Conservation (phyloP, 37 sponge, comb jelly and placozoan genomes). For the Petrosia ficiformis region DNA sequence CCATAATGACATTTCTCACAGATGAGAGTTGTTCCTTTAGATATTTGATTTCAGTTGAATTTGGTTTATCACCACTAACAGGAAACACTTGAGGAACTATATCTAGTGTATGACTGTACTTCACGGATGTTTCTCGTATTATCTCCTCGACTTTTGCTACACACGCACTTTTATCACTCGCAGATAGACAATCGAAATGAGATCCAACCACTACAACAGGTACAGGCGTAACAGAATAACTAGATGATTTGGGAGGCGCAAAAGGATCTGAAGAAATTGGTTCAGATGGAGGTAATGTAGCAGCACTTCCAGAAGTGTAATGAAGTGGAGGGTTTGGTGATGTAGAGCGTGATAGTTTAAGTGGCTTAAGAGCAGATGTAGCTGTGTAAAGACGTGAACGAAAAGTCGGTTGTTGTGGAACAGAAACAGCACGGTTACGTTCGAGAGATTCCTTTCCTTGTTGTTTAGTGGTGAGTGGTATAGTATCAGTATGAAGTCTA, state of each 20-base stretch:
- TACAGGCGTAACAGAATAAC: conserved; percentile 17
- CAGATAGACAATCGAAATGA: conserved; percentile 50
- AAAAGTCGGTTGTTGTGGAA: not conserved
- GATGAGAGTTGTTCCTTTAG: conserved; percentile 54
- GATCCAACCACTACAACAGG: conserved; percentile 75
- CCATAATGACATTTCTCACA: conserved; percentile 28
- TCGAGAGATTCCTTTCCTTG: not conserved
- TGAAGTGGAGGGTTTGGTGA: not conserved
- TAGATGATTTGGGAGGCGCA: not conserved
- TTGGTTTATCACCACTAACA: conserved; percentile 54
- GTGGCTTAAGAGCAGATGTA: not conserved
- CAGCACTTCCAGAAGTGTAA: not conserved
- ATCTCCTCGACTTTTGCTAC: conserved; percentile 26
- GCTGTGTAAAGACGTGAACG: conserved; percentile 5
- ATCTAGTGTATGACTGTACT: conserved; percentile 51
- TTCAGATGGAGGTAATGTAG: not conserved
- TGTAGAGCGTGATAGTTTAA: not conserved
- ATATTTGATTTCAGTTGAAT: conserved; percentile 42
- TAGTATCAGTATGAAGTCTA: not conserved
- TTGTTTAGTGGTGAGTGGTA: not conserved
- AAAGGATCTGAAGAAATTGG: not conserved
- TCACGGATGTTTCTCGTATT: conserved; percentile 35
- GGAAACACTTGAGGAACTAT: conserved; percentile 43
- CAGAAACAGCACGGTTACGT: not conserved
- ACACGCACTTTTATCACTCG: not conserved